A percentile compares a stretch with the other conserved stretches of the same genome.
These are phyloP conservation scores for Mus caroli DNA, from an alignment of 2,797 vertebrate genomes.

Conservation along the genomic window DNA sequence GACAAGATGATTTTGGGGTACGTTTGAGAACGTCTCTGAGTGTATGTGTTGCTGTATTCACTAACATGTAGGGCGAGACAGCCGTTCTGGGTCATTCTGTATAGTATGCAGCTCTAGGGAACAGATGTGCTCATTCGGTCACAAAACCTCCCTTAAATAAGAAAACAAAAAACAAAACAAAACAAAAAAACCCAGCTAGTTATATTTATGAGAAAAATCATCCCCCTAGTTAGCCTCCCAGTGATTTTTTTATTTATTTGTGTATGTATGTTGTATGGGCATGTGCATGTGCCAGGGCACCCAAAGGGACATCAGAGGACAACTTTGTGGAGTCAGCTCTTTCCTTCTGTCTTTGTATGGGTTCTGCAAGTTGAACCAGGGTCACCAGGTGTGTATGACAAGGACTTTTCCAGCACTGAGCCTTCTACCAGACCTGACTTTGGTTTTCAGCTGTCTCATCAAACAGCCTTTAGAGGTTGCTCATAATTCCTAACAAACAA, in stretches of 20 bases:
- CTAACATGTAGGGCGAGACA: neutral
- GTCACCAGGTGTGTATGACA: neutral
- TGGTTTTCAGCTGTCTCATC: neutral
- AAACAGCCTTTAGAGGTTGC: neutral
- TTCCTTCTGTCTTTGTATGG: neutral
- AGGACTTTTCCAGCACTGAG: neutral
- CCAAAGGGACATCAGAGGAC: neutral
- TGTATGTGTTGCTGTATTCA: neutral
- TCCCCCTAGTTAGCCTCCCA: neutral
- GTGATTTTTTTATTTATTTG: neutral
- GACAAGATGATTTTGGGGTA: neutral
- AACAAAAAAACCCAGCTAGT: neutral
- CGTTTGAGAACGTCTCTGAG: neutral
- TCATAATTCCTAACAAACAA: conserved; percentile 33
- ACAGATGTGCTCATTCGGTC: neutral
- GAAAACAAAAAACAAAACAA: neutral
- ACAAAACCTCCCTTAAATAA: conserved; percentile 18
- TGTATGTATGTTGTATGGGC: neutral
- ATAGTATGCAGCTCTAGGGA: neutral
- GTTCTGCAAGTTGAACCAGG: neutral
- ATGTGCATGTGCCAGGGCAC: too few species aligned
- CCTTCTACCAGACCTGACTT: neutral
- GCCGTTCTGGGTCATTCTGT: neutral
- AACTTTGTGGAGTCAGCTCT: neutral
- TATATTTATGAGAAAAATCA: neutral